A percentile compares a stretch with the other conserved stretches of the same genome.
phyloP scores from a whole-genome alignment of 1,140 invertebrate genomes.

The Nomia melanderi region DNA sequence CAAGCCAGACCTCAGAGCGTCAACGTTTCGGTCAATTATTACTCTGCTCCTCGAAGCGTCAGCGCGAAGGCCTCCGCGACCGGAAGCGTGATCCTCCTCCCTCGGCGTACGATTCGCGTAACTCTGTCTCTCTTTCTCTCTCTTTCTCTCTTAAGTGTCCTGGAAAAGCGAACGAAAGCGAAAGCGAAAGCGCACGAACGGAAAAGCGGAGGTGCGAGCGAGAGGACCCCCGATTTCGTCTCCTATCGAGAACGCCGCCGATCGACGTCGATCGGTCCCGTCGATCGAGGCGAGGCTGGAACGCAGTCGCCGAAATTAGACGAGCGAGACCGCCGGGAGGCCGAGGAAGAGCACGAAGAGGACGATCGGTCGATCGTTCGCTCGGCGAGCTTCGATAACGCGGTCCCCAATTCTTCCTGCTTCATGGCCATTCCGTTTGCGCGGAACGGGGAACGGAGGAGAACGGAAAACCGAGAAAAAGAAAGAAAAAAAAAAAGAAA shows the following conservation, averaged over 20 bases:
- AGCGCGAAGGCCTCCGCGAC: conserved; percentile 13
- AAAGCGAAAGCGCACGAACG: too few species aligned
- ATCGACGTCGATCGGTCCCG: conserved; percentile 36
- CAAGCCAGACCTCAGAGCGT: neutral
- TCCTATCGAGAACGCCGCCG: conserved; percentile 4
- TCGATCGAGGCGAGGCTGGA: conserved; percentile 13
- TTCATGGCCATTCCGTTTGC: conserved; percentile 14
- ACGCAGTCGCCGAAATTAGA: neutral
- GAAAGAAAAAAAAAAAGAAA: neutral
- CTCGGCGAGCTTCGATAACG: conserved; percentile 11
- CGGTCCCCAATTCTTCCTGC: conserved; percentile 15
- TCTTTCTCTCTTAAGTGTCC: conserved; percentile 6
- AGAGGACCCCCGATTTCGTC: conserved; percentile 7
- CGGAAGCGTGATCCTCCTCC: conserved; percentile 40
- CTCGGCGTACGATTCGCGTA: conserved; percentile 24
- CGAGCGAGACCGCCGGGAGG: neutral
- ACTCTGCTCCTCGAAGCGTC: conserved; percentile 19
- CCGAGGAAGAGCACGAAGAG: neutral
- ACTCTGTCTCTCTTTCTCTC: conserved; percentile 21
- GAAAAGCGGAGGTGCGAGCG: too few species aligned
- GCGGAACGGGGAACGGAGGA: neutral
- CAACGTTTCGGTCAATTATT: conserved; percentile 46
- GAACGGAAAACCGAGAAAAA: neutral
- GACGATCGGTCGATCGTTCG: conserved; percentile 6
- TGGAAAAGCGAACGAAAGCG: too few species aligned